Base-by-base conservation (phyloP, 2,797 vertebrate species). In the Bovichtus diacanthus region DNA sequence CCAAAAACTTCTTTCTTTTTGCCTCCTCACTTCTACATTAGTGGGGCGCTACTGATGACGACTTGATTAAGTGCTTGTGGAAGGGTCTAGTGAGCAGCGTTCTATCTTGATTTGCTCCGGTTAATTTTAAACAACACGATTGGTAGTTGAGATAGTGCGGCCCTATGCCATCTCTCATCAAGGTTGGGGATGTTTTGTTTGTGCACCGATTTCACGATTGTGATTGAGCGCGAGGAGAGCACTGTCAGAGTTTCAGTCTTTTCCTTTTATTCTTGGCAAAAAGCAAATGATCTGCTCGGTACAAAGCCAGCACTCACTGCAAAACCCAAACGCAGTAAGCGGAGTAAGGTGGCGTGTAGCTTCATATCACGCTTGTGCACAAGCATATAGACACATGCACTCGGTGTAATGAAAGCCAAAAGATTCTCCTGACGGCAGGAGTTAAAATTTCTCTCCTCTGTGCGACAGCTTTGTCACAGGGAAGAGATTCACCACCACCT, bases 391-490 rank as follows among this genome's bases (percentile, higher is more conserved):
- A 76, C 68, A 34, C 62, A 23, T n/a, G 16, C 19, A 25, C 51
- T 19, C 1, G 2, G 27, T 66, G 81, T 85, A 89, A 87, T 88
- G 79, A 91, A 93, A 92, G 90, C 78, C 62, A 74, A 86, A 81
- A 70, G 83, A 84, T 76, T 79, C 75, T 85, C 82, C 54, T 88
- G 88, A 88, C 89, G 88, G 89, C 83, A 78, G 84, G 73, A 89
- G 88, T 92, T 93, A 88, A 92, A 85, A 94, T 92, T 89, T 92
- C 75, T 80, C 85, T 93, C 73, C 85, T 87, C 49, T 8, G 82
- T 76, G 85, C 43, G 79, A 90, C 80, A 31, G 82, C 86, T 90
- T 89, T 90, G 89, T 89, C 90, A 90, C 88, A 65, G 80, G 66
- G 74, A 88, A 87, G 83, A 87, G 82, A 88, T 91, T 88, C 87